Evolutionary conservation across 2,888 invertebrate genomes (phyloP), one percentile per base, ranked within the genome.

Genomic region (Pristionchus exspectatus): DNA sequence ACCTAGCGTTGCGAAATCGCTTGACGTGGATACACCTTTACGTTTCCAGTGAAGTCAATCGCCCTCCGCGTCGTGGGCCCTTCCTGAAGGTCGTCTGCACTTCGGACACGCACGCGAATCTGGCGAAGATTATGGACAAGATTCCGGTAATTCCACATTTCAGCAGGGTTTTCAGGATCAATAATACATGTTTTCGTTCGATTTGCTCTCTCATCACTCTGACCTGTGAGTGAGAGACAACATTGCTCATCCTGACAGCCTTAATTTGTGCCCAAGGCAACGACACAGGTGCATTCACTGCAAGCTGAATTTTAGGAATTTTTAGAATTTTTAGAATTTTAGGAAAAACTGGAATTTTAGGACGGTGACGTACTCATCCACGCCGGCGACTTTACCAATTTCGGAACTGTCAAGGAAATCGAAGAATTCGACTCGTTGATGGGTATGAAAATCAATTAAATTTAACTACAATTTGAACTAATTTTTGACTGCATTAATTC

Each of bases 311-410:
- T n/a, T n/a, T n/a, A n/a, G n/a, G n/a, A n/a, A n/a, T n/a, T n/a
- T n/a, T n/a, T n/a, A n/a, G n/a, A n/a, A n/a, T n/a, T n/a, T n/a
- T n/a, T n/a, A n/a, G n/a, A n/a, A n/a, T n/a, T n/a, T n/a, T n/a
- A n/a, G n/a, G n/a, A n/a, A n/a, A n/a, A n/a, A n/a, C n/a, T n/a
- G n/a, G n/a, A n/a, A n/a, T n/a, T 97, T 91, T 97, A 97, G 0
- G 96, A 96, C 89, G 97, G 97, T 16, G 97, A 97, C 95, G 96
- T 97, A 86, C 97, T 97, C 92, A 96, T 97, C 89, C 97, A 97
- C 95, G 97, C 97, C 50, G 97, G 97, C 5, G 97, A 97, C 95
- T 97, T 97, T 94, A 97, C 97, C 18, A 96, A 93, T 72, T 89
- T 83, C 74, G 92, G 92, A 12, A 91, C 90, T 30, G 21, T 33